Percentiles rank a stretch among this genome's conserved stretches.
Conservation (phyloP, 2,797 vertebrate genomes). For the Aselliscus stoliczkanus region DNA sequence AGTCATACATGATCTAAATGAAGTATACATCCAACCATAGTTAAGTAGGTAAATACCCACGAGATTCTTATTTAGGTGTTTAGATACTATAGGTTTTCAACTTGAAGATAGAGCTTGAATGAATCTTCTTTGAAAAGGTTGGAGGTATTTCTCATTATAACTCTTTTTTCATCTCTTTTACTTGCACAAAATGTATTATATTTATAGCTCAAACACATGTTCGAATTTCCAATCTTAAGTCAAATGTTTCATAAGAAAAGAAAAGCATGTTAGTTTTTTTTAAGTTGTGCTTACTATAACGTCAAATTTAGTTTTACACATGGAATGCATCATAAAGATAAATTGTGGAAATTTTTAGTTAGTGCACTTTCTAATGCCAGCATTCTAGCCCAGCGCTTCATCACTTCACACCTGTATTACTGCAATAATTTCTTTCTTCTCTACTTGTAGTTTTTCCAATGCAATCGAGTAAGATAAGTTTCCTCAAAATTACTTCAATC, state of each 20-base stretch:
- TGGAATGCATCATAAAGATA: neutral
- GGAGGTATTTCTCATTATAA: neutral
- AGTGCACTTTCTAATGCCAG: neutral
- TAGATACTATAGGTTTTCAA: neutral
- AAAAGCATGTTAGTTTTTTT: neutral
- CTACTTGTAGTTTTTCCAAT: neutral
- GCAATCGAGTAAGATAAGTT: slow-evolving; percentile 18
- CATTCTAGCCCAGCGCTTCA: neutral
- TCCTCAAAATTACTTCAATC: neutral
- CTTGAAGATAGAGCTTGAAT: neutral
- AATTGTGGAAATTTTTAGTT: neutral
- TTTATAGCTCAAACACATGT: neutral
- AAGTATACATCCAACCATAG: neutral
- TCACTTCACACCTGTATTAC: neutral
- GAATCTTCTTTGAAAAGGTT: neutral
- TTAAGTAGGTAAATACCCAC: neutral
- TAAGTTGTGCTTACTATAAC: neutral
- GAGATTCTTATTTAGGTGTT: neutral
- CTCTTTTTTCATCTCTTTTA: neutral
- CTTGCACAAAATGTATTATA: neutral
- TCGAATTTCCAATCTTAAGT: neutral
- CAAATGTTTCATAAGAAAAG: neutral
- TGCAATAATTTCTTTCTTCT: neutral
- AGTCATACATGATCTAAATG: neutral
- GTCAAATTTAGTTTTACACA: neutral